Base-by-base conservation (phyloP, 2,113 vertebrate species). In the Castor canadensis region DNA sequence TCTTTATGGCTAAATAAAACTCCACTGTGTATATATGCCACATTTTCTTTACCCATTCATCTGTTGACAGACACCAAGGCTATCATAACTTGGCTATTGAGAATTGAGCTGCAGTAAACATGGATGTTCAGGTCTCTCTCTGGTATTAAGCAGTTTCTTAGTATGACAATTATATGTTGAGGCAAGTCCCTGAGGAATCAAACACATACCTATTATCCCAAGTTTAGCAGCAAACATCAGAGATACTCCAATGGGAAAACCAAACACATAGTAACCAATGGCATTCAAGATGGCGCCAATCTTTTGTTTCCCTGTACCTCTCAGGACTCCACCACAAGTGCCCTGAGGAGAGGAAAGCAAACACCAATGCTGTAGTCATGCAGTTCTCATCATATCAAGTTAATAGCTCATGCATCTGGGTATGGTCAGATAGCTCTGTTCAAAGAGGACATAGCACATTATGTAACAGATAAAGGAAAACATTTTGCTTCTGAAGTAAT, bases 261-360 rank as follows among this genome's bases (percentile, higher is more conserved):
- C 99, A 0, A 99, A 64, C 77, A 97, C 94, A 9, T 99, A 99
- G 96, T 99, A 99, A 3, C 99, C 98, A 0, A 99, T 20, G 1
- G 99, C 96, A 10, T 99, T 99, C 93, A 98, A 98, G 35, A 99
- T 93, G 9, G 99, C 99, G 0, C 99, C 99, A 40, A 99, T 98
- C 98, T 99, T 99, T 98, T 99, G 99, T 87, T 98, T 98, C 1
- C 99, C 99, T 0, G 98, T 97, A 1, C 99, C 99, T 87, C 99
- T 97, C 95, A 99, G 97, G 94, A 99, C 98, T 0, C 99, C 99
- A 0, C 98, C 98, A 3, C 98, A 98, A 1, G 99, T 98, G 1
- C 98, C 98, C 99, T 99, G 72, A 0, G 67, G 85, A 60, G 95
- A 69, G 0, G 0, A 76, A 71, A 47, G 92, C 3, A 43, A 24